Percentiles rank a stretch among this genome's conserved stretches.
Evolutionary conservation across 2,797 vertebrate species (phyloP).

Genomic region (Characodon lateralis): DNA sequence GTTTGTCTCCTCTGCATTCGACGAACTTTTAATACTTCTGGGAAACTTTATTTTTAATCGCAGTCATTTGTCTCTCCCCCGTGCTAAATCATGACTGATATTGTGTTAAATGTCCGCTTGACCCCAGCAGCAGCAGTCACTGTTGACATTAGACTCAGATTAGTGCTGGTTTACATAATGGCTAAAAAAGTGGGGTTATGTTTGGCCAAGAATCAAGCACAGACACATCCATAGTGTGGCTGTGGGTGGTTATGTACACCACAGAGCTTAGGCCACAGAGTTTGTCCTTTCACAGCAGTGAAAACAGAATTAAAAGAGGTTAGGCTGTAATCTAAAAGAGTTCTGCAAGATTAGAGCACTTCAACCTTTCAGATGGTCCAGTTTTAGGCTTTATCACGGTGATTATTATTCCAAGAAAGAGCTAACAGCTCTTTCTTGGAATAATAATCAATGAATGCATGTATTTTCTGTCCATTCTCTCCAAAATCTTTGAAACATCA

Average conservation of each 20-base stretch:
- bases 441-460: conserved; percentile 31
- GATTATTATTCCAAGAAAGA: conserved; percentile 39
- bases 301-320: conserved; percentile 15
- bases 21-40: conserved; percentile 10
- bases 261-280: conserved; percentile 56
- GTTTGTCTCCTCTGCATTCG: background rate
- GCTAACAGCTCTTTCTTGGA: conserved; percentile 10
- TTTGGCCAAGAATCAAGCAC: conserved; percentile 46
- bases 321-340: conserved; percentile 35
- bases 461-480: background rate
- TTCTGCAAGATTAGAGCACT: conserved; percentile 40
- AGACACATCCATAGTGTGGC: conserved; percentile 29
- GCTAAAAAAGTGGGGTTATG: conserved; percentile 61
- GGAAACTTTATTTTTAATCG: conserved; percentile 14
- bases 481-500: background rate
- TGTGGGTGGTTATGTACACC: conserved; percentile 37
- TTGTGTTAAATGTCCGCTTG: conserved; percentile 36
- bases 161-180: conserved; percentile 71
- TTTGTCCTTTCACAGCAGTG: conserved; percentile 53
- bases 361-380: conserved; percentile 54
- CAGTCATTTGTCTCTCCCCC: conserved; percentile 12
- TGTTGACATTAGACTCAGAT: conserved; percentile 71
- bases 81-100: conserved; percentile 33
- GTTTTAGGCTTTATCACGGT: conserved; percentile 37
- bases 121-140: conserved; percentile 39